Conservation (phyloP, 1,140 invertebrate genomes). For the Atopsyche davidsoni region DNA sequence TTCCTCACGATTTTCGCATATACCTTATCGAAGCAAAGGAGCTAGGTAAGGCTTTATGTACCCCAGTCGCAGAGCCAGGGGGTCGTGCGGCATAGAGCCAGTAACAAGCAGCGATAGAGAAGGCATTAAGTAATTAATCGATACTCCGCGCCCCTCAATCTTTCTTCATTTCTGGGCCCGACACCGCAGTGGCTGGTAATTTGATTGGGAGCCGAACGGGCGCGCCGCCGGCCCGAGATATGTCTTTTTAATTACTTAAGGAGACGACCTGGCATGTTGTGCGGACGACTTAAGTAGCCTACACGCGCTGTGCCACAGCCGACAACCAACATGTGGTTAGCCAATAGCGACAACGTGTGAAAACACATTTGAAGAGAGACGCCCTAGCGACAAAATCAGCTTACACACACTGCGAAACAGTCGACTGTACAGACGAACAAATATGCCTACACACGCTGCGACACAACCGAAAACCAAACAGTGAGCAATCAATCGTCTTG, state of each 20-base stretch:
- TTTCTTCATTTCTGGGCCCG: constrained; percentile 25
- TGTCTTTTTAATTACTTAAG: constrained; percentile 28
- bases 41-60: too few relatives aligned
- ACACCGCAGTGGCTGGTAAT: not conserved
- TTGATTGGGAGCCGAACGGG: not conserved
- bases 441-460: too few relatives aligned
- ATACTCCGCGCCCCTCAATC: constrained; percentile 24
- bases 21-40: too few relatives aligned
- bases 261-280: too few relatives aligned
- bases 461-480: too few relatives aligned
- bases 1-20: too few relatives aligned
- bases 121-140: constrained; percentile 31
- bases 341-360: constrained; percentile 4
- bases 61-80: too few relatives aligned
- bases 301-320: not conserved
- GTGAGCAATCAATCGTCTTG: too few relatives aligned
- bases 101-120: constrained; percentile 18
- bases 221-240: constrained; percentile 21
- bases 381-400: too few relatives aligned
- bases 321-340: not conserved
- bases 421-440: too few relatives aligned
- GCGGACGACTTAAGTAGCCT: not conserved
- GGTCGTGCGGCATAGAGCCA: not conserved
- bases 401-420: too few relatives aligned
- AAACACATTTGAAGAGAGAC: too few relatives aligned